Percentiles rank a stretch among this genome's conserved stretches.
phyloP scores from a whole-genome alignment of 2,113 vertebrate genomes.

The Aspiorhynchus laticeps region DNA sequence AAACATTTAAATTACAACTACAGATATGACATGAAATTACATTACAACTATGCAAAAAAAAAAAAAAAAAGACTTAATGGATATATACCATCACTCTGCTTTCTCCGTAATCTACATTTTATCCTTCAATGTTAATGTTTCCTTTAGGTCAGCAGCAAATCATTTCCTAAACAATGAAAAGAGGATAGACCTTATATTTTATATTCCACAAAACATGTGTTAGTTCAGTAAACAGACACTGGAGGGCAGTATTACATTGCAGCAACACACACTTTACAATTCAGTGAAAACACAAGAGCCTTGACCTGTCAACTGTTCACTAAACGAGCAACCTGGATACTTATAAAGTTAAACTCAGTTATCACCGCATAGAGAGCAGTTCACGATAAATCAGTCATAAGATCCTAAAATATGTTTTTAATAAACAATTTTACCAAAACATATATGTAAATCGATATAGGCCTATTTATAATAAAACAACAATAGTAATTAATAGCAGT shows the following conservation, averaged over 20 bases:
- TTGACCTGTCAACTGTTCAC: background rate
- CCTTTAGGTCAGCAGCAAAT: background rate
- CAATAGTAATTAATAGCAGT: too few species aligned
- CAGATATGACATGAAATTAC: background rate
- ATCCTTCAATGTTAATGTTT: background rate
- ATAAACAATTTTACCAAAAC: background rate
- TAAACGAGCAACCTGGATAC: background rate
- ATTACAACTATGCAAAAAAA: background rate
- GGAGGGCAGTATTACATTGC: constrained; percentile 57
- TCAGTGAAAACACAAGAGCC: background rate
- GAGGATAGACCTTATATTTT: background rate
- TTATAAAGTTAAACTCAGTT: too few species aligned
- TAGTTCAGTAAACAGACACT: constrained; percentile 23
- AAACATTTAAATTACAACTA: background rate
- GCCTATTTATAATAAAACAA: too few species aligned
- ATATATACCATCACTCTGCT: background rate
- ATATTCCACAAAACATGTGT: background rate
- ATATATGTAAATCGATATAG: background rate
- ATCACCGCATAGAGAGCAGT: background rate
- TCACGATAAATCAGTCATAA: background rate
- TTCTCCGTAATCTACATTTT: background rate
- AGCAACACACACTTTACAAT: background rate
- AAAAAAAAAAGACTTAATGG: too few species aligned
- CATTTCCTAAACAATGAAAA: background rate
- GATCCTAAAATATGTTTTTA: background rate